Evolutionary conservation across 2,888 invertebrate genomes (phyloP), one percentile per base, ranked within the genome.

Genomic region (Ophioninae sp.): DNA sequence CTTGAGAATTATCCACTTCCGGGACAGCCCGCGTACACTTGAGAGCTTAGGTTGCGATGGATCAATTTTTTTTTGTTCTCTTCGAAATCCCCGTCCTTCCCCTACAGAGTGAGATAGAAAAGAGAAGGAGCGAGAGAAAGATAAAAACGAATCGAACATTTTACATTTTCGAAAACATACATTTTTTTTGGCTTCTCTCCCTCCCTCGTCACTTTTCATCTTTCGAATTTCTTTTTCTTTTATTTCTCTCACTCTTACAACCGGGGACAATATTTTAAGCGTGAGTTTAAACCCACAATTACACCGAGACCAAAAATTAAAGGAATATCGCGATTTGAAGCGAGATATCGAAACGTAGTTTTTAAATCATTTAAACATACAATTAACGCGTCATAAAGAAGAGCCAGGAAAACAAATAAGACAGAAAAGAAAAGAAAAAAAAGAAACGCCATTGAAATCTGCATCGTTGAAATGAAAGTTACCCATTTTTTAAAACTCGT

Each of bases 241-340:
- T 68, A 13, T 82, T 86, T 86, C 81, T 86, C 80, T 87, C 90
- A 88, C 89, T 82, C 50, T 50, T 50, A 13, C 88, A 90, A 90
- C 84, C 68, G 82, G 88, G 89, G 92, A 92, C 91, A 92, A 92
- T 92, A 92, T 92, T 89, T 41, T 92, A 92, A 91, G 89, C 89
- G 85, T 92, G 92, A 91, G 91, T 89, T 70, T 90, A 87, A 21
- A 59, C 20, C 20, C 20, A 21, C 20, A 21, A 86, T 88, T 85
- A 87, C 78, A 91, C 86, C 87, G 89, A 92, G 91, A 92, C 92
- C 92, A 92, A 92, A 92, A 92, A 91, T 91, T 91, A 90, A 89
- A 87, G 85, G 85, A 86, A 88, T 91, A 90, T 88, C 89, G 88
- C 86, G 87, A 87, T 89, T 82, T 74, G 79, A 83, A 84, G 83